phyloP scores from a whole-genome alignment of 2,888 invertebrate genomes.

The Anagyrus pseudococci region DNA sequence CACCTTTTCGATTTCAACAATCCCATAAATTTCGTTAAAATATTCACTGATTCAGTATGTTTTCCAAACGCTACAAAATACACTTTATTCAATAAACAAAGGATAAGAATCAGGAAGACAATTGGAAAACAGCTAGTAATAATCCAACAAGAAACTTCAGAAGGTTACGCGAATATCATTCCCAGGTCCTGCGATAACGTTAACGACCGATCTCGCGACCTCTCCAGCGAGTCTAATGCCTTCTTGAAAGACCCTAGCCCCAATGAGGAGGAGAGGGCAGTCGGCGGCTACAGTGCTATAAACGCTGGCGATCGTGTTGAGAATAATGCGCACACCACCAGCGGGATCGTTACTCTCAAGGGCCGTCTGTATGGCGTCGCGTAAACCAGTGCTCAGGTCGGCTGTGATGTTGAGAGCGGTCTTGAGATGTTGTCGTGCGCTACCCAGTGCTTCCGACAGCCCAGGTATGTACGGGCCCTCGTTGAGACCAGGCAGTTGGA shows the following conservation, averaged over 20 bases:
- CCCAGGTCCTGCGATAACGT: conserved; percentile 37
- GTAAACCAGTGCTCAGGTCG: conserved; percentile 39
- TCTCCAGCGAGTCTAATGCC: conserved; percentile 41
- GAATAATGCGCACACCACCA: conserved; percentile 34
- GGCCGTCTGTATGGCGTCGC: conserved; percentile 38
- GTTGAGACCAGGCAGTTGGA: background rate
- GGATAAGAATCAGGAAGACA: too few species aligned
- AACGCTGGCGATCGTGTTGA: conserved; percentile 38
- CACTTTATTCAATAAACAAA: too few species aligned
- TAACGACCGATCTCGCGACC: conserved; percentile 36
- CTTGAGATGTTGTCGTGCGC: conserved; percentile 38
- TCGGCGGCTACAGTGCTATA: conserved; percentile 41
- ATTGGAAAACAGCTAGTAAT: background rate
- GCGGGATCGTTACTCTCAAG: conserved; percentile 38
- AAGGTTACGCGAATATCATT: background rate
- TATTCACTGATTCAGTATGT: too few species aligned
- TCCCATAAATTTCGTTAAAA: too few species aligned
- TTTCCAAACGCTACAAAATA: too few species aligned
- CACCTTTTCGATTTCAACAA: too few species aligned
- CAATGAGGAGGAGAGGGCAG: conserved; percentile 41
- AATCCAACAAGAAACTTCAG: background rate
- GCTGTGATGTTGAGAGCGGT: conserved; percentile 36
- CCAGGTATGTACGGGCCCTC: conserved; percentile 31
- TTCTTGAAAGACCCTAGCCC: conserved; percentile 40
- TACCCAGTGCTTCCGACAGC: conserved; percentile 30